These are phyloP conservation scores for Nylanderia fulva DNA, from an alignment of 1,140 invertebrate species.

Conservation along the genomic window DNA sequence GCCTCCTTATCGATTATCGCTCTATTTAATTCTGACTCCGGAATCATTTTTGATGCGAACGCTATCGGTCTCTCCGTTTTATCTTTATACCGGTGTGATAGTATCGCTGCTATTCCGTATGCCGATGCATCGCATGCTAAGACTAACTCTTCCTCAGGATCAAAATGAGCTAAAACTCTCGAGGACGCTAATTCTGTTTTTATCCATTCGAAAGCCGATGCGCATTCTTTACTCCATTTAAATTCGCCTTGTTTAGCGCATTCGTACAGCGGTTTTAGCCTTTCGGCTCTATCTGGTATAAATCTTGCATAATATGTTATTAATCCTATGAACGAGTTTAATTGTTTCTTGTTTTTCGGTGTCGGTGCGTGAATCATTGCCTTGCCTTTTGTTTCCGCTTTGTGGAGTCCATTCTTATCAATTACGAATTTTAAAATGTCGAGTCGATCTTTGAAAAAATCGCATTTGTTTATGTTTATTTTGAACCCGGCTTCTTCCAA, in stretches of 20 bases:
- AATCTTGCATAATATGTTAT: conserved; percentile 62
- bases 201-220: too few species aligned
- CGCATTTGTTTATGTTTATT: conserved; percentile 57
- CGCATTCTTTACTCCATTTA: not conserved
- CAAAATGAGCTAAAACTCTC: too few species aligned
- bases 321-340: conserved; percentile 53
- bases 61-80: too few species aligned
- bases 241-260: not conserved
- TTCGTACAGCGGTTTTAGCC: conserved; percentile 47
- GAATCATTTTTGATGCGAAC: too few species aligned
- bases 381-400: conserved; percentile 55
- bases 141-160: too few species aligned
- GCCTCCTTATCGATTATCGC: too few species aligned
- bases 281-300: conserved; percentile 42
- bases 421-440: conserved; percentile 74
- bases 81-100: too few species aligned
- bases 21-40: too few species aligned
- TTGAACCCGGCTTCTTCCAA: conserved; percentile 49
- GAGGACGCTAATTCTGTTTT: too few species aligned
- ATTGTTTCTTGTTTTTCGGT: conserved; percentile 65
- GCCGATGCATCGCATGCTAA: too few species aligned
- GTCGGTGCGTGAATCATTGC: conserved; percentile 70
- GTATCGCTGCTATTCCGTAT: too few species aligned
- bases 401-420: conserved; percentile 71
- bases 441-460: conserved; percentile 70